Conservation (phyloP, 2,888 invertebrate genomes). For the Alitta virens region DNA sequence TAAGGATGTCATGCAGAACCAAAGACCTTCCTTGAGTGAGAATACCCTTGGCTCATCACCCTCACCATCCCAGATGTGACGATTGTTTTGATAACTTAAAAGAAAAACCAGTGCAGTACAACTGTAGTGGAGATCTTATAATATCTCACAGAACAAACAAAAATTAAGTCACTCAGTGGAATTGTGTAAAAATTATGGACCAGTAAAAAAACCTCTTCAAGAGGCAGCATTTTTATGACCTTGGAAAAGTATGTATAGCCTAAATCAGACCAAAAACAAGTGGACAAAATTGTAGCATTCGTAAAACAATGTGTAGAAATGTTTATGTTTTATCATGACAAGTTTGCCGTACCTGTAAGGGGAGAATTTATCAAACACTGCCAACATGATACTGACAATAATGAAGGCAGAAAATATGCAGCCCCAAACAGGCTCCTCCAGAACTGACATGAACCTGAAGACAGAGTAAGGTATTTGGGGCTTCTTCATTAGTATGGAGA, state of each 20-base stretch:
- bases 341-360: conserved; percentile 60
- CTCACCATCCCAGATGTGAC: conserved; percentile 70
- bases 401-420: conserved; percentile 61
- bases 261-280: too few relatives aligned
- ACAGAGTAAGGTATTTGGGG: conserved; percentile 86
- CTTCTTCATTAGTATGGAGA: conserved; percentile 91
- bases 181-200: too few relatives aligned
- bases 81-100: conserved; percentile 56
- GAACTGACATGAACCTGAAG: conserved; percentile 92
- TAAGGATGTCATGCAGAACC: conserved; percentile 98
- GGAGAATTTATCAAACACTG: conserved; percentile 95
- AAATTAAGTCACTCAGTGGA: too few relatives aligned
- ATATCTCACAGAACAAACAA: too few relatives aligned
- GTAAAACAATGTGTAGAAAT: too few relatives aligned
- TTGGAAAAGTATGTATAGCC: too few relatives aligned
- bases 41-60: conserved; percentile 83
- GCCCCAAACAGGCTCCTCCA: conserved; percentile 95
- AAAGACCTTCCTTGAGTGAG: conserved; percentile 90
- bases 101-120: too few relatives aligned
- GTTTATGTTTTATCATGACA: neutral
- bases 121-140: too few relatives aligned
- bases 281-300: too few relatives aligned
- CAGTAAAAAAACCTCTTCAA: too few relatives aligned
- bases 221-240: too few relatives aligned
- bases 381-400: conserved; percentile 72